A percentile compares a stretch with the other conserved stretches of the same genome.
Evolutionary conservation across 2,113 vertebrate species (phyloP).

Genomic region (Lagopus leucura): DNA sequence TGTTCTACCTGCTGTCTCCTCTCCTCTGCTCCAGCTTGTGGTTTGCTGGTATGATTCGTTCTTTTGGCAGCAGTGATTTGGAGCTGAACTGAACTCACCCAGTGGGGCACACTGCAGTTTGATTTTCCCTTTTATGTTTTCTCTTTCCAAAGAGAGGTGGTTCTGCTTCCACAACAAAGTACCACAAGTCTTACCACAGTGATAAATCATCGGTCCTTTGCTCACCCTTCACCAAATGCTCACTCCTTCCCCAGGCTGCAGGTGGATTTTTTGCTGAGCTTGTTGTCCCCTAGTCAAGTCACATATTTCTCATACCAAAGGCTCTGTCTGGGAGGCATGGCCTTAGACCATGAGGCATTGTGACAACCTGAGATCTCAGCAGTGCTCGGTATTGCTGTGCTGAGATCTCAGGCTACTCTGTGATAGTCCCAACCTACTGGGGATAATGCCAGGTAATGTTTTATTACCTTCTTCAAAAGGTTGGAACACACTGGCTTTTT

Average conservation of each 20-base stretch:
- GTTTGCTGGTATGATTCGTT: not conserved
- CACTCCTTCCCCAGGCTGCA: not conserved
- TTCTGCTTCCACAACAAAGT: not conserved
- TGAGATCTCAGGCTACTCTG: not conserved
- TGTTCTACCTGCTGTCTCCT: not conserved
- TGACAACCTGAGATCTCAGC: not conserved
- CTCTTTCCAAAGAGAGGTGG: not conserved
- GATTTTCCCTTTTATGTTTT: not conserved
- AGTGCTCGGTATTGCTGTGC: not conserved
- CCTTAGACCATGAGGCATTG: not conserved
- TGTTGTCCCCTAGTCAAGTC: not conserved
- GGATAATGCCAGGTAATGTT: not conserved
- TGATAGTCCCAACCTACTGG: fast-evolving
- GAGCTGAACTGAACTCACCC: not conserved
- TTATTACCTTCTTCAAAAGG: not conserved
- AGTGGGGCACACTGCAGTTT: not conserved
- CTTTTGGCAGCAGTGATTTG: not conserved
- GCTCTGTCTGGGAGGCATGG: not conserved
- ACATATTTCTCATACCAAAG: not conserved
- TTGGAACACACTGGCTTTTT: not conserved
- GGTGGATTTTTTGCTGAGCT: not conserved
- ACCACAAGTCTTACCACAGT: not conserved
- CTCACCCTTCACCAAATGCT: not conserved
- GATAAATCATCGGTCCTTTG: not conserved
- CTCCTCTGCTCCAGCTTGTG: not conserved